Conservation (phyloP, 2,113 vertebrate genomes). For the Pangasianodon hypophthalmus region DNA sequence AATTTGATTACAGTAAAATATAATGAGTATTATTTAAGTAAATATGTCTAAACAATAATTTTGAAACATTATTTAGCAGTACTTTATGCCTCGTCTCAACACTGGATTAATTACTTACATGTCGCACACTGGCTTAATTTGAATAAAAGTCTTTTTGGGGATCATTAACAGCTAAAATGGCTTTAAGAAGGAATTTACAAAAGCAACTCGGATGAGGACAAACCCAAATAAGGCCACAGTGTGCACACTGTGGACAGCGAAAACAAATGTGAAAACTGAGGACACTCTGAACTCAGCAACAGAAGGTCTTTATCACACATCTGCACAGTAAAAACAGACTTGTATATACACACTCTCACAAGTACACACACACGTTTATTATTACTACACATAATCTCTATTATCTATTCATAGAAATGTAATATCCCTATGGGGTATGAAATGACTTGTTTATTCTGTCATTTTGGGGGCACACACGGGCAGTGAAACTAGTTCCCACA, state of each 20-base stretch:
- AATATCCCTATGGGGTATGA: neutral
- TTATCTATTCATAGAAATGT: constrained; percentile 21
- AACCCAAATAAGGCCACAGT: neutral
- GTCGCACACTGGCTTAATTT: neutral
- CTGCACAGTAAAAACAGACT: constrained; percentile 58
- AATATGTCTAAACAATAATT: no score
- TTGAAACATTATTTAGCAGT: no score
- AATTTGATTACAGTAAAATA: no score
- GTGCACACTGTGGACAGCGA: constrained; percentile 11
- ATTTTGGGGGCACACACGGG: neutral
- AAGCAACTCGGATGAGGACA: neutral
- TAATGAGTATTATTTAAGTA: no score
- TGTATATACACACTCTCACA: constrained; percentile 2
- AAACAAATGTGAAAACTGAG: constrained; percentile 28
- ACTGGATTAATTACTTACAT: neutral
- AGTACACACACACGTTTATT: constrained; percentile 24
- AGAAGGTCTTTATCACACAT: constrained; percentile 15
- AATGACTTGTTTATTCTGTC: constrained; percentile 20
- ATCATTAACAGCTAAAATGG: neutral
- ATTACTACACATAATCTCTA: constrained; percentile 28
- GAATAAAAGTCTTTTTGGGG: neutral
- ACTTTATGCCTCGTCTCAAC: no score
- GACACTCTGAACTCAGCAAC: neutral
- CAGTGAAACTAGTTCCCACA: neutral
- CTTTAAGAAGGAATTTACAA: neutral